Percentiles rank a stretch among this genome's conserved stretches.
phyloP scores from a whole-genome alignment of 2,888 invertebrate genomes.

The Tetramorium bicarinatum region DNA sequence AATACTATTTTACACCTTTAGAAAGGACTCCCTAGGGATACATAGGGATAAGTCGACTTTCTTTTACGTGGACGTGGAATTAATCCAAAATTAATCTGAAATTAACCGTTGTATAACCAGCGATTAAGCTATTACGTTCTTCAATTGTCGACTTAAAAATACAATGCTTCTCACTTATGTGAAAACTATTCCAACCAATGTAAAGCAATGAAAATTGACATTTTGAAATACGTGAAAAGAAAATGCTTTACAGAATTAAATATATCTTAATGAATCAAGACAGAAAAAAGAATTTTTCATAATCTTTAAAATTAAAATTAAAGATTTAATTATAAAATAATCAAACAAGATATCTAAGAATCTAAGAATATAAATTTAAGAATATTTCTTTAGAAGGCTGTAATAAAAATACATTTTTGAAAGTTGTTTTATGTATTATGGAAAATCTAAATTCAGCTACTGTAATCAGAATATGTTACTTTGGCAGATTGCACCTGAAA shows the following conservation, averaged over 20 bases:
- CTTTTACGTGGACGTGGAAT: slow-evolving; percentile 20
- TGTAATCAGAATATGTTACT: not conserved
- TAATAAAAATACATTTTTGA: not conserved
- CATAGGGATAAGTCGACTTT: not conserved
- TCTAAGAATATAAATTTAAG: not conserved
- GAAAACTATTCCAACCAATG: not conserved
- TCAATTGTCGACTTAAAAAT: slow-evolving; percentile 3
- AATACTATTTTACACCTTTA: slow-evolving; percentile 40
- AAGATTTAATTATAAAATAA: not conserved
- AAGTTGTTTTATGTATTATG: not conserved
- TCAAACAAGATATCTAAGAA: not conserved
- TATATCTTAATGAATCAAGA: not conserved
- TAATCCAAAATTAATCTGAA: slow-evolving; percentile 44
- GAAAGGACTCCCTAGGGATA: slow-evolving; percentile 40
- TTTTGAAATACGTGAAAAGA: not conserved
- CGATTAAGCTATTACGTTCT: slow-evolving; percentile 37
- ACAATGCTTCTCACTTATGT: not conserved
- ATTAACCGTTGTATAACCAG: slow-evolving; percentile 45
- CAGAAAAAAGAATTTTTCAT: not conserved
- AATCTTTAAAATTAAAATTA: not conserved
- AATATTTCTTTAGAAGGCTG: not conserved
- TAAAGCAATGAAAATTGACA: not conserved
- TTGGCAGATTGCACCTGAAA: not conserved
- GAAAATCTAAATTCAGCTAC: not conserved
- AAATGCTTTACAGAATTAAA: not conserved